Base-by-base conservation (phyloP, 2,113 vertebrate genomes). In the Pitta sordida region DNA sequence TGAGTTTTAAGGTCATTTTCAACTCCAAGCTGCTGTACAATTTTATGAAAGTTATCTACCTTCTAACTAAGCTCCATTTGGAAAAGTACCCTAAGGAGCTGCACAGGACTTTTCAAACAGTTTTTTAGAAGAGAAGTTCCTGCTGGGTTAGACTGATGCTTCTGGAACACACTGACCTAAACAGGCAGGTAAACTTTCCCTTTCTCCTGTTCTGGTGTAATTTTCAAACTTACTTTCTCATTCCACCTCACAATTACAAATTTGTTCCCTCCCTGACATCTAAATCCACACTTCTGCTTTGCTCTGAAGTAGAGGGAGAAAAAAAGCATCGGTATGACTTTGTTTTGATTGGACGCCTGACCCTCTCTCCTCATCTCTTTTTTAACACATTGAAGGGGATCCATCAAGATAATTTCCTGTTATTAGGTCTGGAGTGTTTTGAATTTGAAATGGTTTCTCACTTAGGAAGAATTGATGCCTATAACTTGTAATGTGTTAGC, bases 391-490 rank as follows among this genome's bases (percentile, higher is more conserved):
- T 97, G 95, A 97, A 96, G 94, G 96, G 96, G 83, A 97, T 98
- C 95, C 91, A 97, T 98, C 97, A 98, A 91, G 93, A 97, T 97
- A 98, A 98, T 98, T 97, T 97, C 94, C 97, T 26, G 63, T 97
- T 97, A 98, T 97, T 97, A 97, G 83, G 94, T 95, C 83, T 97
- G 97, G 98, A 98, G 96, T 97, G 97, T 98, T 98, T 98, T 97
- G 97, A 98, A 98, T 98, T 93, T 96, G 95, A 97, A 98, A 98
- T 97, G 97, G 92, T 95, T 98, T 97, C 98, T 98, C 96, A 97
- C 97, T 96, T 97, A 97, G 95, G 83, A 96, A 97, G 96, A 97
- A 98, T 97, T 97, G 97, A 97, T 98, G 97, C 96, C 96, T 96
- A 36, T 97, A 97, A 95, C 92, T 95, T 97, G 96, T 94, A 98